Conservation (phyloP, 2,113 vertebrate species). For the Plectropomus leopardus region DNA sequence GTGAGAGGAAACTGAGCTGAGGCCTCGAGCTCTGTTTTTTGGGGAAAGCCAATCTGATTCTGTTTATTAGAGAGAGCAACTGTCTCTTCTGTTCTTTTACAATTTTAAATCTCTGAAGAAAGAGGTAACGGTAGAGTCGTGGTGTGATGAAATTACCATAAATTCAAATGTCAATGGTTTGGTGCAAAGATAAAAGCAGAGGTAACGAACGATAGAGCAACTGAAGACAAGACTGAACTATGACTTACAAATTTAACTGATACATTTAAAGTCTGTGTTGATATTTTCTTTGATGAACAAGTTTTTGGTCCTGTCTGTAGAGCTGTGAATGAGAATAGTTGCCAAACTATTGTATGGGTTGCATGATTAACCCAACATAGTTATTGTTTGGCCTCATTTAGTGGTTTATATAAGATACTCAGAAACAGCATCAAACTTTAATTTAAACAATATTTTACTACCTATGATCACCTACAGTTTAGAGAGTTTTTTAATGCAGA, state of each 20-base stretch:
- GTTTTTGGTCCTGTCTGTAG: neutral
- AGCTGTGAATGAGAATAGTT: neutral
- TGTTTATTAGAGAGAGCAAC: constrained; percentile 1
- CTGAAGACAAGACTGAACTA: constrained; percentile 3
- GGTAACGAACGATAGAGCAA: neutral
- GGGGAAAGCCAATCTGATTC: constrained; percentile 8
- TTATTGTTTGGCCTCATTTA: neutral
- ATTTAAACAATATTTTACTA: neutral
- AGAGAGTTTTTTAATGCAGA: neutral
- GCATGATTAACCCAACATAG: neutral
- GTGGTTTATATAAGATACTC: neutral
- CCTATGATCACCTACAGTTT: neutral
- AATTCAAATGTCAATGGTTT: constrained; percentile 30
- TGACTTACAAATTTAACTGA: no score
- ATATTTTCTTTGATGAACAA: constrained; percentile 1
- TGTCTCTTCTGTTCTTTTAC: neutral
- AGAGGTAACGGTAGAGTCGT: neutral
- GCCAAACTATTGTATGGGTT: neutral
- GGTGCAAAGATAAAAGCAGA: constrained; percentile 1
- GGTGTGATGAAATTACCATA: constrained; percentile 7
- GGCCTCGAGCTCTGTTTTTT: constrained; percentile 15
- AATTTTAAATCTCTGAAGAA: neutral
- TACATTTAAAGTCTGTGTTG: neutral
- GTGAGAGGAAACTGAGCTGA: constrained; percentile 25
- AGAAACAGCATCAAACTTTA: neutral